Conservation (phyloP, 2,888 invertebrate genomes). For the Merodon equestris region DNA sequence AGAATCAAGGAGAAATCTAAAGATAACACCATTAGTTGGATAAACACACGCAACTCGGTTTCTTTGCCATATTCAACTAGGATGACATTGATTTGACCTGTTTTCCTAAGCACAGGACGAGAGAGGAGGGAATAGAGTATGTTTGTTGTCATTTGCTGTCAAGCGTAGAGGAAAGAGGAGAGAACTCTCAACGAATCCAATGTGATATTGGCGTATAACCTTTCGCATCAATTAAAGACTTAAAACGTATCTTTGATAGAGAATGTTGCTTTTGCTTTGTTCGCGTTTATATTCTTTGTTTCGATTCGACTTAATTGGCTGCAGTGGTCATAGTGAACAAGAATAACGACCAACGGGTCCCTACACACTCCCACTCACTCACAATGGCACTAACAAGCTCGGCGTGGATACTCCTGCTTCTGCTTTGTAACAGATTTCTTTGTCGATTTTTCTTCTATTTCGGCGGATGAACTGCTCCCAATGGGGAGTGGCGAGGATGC, state of each 20-base stretch:
- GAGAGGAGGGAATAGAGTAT: constrained; percentile 35
- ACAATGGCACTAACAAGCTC: constrained; percentile 26
- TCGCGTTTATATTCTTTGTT: neutral
- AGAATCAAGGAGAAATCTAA: constrained; percentile 28
- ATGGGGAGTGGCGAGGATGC: constrained; percentile 1
- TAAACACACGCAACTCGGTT: constrained; percentile 43
- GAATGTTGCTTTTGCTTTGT: too few species aligned
- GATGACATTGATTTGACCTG: constrained; percentile 61
- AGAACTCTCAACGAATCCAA: too few species aligned
- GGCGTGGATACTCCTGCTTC: too few species aligned
- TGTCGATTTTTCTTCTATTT: too few species aligned
- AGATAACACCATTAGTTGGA: constrained; percentile 65
- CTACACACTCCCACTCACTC: neutral
- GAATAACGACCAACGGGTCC: constrained; percentile 19
- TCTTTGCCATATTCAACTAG: constrained; percentile 22
- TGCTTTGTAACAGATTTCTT: too few species aligned
- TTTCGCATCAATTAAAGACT: constrained; percentile 14
- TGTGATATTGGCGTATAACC: too few species aligned
- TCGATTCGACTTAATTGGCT: constrained; percentile 31
- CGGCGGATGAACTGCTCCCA: constrained; percentile 35
- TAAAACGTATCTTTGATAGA: constrained; percentile 13
- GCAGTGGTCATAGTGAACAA: constrained; percentile 16
- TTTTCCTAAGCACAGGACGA: constrained; percentile 16
- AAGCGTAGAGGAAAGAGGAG: neutral
- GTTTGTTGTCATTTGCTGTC: constrained; percentile 39